These are phyloP conservation scores for Pavo muticus DNA, from an alignment of 2,113 vertebrate species.

Conservation along the genomic window DNA sequence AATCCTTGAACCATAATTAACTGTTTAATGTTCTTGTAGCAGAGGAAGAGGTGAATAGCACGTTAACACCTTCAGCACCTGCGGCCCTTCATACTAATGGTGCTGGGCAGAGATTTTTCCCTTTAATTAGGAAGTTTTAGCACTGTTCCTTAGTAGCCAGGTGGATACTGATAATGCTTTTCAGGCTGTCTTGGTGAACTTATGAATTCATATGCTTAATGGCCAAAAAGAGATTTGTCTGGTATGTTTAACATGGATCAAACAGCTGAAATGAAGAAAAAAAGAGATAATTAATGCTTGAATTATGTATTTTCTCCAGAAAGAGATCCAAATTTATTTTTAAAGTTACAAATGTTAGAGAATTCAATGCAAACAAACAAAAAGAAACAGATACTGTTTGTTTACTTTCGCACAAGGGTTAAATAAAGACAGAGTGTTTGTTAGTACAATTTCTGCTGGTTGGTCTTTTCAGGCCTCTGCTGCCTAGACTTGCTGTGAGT, in stretches of 20 bases:
- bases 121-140: constrained; percentile 10
- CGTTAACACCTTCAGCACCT: background rate
- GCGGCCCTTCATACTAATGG: background rate
- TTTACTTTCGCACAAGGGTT: background rate
- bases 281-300: background rate
- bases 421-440: background rate
- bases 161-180: background rate
- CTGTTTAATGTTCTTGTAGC: constrained; percentile 12
- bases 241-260: background rate
- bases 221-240: background rate
- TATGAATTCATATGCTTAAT: background rate
- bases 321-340: background rate
- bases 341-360: background rate
- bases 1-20: constrained; percentile 7
- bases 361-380: background rate
- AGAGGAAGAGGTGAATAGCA: constrained; percentile 7
- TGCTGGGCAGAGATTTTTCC: background rate
- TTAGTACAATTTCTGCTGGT: background rate
- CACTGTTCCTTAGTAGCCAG: background rate
- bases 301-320: background rate
- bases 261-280: background rate
- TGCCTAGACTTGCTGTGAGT: background rate
- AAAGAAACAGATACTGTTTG: background rate
- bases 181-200: background rate
- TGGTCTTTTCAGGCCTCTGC: background rate